Evolutionary conservation across 1,140 invertebrate genomes (phyloP).

Genomic region (Apis florea): DNA sequence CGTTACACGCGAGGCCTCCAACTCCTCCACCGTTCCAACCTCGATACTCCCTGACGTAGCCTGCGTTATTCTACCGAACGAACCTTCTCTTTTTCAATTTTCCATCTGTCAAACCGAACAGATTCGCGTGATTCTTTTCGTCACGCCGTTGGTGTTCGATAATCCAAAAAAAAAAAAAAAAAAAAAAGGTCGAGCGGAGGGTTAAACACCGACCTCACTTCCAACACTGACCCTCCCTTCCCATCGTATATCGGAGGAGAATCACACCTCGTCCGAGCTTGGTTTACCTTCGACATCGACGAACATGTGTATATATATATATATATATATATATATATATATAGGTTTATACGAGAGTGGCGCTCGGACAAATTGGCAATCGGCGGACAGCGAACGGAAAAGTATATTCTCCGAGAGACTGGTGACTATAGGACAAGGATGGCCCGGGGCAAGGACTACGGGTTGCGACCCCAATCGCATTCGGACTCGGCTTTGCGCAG

Average conservation of each 20-base stretch:
- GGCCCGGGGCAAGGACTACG: constrained; percentile 60
- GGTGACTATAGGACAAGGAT: constrained; percentile 42
- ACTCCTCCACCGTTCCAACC: constrained; percentile 39
- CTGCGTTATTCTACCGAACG: too few species aligned
- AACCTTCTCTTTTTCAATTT: too few species aligned
- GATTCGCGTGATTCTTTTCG: too few species aligned
- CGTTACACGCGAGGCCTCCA: constrained; percentile 42
- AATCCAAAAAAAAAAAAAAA: too few species aligned
- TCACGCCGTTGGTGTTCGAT: too few species aligned
- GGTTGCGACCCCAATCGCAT: constrained; percentile 65
- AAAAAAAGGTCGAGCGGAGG: too few species aligned
- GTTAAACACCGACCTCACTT: neutral
- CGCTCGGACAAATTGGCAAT: constrained; percentile 23
- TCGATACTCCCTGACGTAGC: too few species aligned
- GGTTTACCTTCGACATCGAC: neutral
- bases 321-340: too few species aligned
- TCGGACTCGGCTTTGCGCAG: constrained; percentile 57
- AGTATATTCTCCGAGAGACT: constrained; percentile 36
- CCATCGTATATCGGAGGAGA: neutral
- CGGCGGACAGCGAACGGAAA: constrained; percentile 11
- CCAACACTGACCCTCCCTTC: neutral
- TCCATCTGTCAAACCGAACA: too few species aligned
- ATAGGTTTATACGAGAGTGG: too few species aligned
- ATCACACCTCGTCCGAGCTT: neutral
- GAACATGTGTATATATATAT: neutral